Conservation (phyloP, 1,140 invertebrate genomes). For the Drosophila busckii region DNA sequence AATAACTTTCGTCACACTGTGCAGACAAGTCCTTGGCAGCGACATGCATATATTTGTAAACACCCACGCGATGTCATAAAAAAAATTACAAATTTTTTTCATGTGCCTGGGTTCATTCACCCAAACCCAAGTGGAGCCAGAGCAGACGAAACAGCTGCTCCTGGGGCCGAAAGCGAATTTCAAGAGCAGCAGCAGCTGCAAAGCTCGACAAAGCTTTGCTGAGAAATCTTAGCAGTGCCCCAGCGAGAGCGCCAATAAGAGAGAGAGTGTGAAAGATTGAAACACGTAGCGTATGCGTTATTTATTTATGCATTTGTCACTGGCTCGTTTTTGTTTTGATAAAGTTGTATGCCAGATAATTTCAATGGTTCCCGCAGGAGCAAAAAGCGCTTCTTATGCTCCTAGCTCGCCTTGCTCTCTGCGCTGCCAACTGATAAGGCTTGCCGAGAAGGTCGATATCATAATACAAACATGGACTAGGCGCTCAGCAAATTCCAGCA, state of each 20-base stretch:
- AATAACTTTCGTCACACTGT: no score
- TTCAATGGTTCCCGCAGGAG: conserved; percentile 45
- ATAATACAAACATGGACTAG: conserved; percentile 75
- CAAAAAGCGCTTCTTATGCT: not conserved
- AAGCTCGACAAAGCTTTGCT: conserved; percentile 50
- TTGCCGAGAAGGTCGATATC: conserved; percentile 64
- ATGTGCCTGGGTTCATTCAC: conserved; percentile 55
- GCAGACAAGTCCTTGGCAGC: no score
- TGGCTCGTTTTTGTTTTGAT: conserved; percentile 54
- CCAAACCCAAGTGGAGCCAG: conserved; percentile 39
- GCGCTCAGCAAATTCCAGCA: conserved; percentile 53
- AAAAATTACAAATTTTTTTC: conserved; percentile 22
- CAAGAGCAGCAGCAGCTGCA: conserved; percentile 41
- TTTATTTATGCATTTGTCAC: conserved; percentile 72
- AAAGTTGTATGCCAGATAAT: conserved; percentile 70
- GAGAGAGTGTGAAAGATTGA: not conserved
- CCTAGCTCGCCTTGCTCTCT: conserved; percentile 1
- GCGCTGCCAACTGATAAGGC: conserved; percentile 41
- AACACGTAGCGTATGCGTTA: conserved; percentile 34
- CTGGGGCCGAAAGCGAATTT: conserved; percentile 43
- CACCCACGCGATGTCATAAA: no score
- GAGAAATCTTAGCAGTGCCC: conserved; percentile 6
- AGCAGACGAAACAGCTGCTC: conserved; percentile 54
- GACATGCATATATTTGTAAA: no score
- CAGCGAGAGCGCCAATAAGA: no score